A percentile compares a stretch with the other conserved stretches of the same genome.
Evolutionary conservation across 2,888 invertebrate genomes (phyloP).

Genomic region (Agrilus mali): DNA sequence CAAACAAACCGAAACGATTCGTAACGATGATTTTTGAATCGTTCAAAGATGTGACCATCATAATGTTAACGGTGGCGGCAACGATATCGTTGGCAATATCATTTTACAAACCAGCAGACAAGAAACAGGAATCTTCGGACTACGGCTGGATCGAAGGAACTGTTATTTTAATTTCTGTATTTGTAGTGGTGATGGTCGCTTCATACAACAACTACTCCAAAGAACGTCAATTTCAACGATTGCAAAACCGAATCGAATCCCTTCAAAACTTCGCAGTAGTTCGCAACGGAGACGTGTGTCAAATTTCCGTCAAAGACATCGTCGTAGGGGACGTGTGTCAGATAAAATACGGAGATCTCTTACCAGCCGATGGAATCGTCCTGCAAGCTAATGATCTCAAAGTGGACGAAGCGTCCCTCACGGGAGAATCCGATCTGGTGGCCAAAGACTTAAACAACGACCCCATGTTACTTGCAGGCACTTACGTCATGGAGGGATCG

Average conservation of each 20-base stretch:
- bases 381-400: slow-evolving; percentile 98
- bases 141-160: slow-evolving; percentile 99
- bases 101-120: slow-evolving; percentile 71
- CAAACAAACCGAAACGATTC: slow-evolving; percentile 99
- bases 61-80: slow-evolving; percentile 97
- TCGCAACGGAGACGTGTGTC: slow-evolving; percentile 80
- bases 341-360: slow-evolving; percentile 92
- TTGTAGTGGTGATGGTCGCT: slow-evolving; percentile 97
- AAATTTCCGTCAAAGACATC: slow-evolving; percentile 92
- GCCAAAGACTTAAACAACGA: slow-evolving; percentile 90
- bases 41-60: slow-evolving; percentile 96
- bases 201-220: slow-evolving; percentile 99
- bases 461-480: slow-evolving; percentile 97
- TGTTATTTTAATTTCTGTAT: slow-evolving; percentile 97
- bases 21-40: slow-evolving; percentile 98
- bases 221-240: slow-evolving; percentile 97
- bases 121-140: slow-evolving; percentile 49
- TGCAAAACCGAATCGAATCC: slow-evolving; percentile 95
- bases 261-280: slow-evolving; percentile 98
- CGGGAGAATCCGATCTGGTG: slow-evolving; percentile 99
- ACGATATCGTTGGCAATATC: slow-evolving; percentile 96
- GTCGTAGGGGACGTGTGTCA: slow-evolving; percentile 98
- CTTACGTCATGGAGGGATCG: slow-evolving; percentile 99
- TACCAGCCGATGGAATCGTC: slow-evolving; percentile 95
- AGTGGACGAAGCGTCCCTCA: slow-evolving; percentile 96